Evolutionary conservation across 2,113 vertebrate species (phyloP).

Genomic region (Xyliphius kryptos): DNA sequence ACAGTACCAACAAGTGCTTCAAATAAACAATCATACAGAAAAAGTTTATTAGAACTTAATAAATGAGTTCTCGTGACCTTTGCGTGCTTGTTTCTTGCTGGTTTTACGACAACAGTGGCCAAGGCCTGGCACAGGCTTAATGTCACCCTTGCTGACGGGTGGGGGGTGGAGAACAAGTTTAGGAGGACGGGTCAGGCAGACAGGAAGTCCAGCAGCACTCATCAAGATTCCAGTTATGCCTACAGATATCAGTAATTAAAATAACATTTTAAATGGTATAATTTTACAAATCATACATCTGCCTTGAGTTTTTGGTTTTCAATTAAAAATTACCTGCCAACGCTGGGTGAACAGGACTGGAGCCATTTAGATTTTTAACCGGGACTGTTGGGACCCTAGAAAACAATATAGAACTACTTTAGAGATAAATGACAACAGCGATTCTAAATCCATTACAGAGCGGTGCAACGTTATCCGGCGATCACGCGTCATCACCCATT

Average conservation of each 20-base stretch:
- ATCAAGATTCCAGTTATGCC: conserved; percentile 94
- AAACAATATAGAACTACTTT: conserved; percentile 20
- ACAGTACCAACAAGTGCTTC: no score
- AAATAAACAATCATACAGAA: no score
- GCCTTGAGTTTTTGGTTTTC: no score
- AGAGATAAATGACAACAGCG: neutral
- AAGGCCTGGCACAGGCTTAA: conserved; percentile 86
- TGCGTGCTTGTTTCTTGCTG: conserved; percentile 87
- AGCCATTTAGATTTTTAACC: conserved; percentile 89
- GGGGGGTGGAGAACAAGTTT: conserved; percentile 90
- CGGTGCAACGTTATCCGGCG: neutral
- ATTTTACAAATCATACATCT: no score
- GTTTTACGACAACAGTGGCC: conserved; percentile 90
- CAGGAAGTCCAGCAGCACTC: conserved; percentile 85
- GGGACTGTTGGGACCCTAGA: conserved; percentile 83
- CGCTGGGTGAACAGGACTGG: conserved; percentile 85
- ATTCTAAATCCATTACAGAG: conserved; percentile 6
- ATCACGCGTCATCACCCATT: conserved; percentile 12
- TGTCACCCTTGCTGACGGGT: conserved; percentile 89
- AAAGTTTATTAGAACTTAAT: no score
- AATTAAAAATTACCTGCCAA: conserved; percentile 82
- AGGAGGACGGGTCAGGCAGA: conserved; percentile 87
- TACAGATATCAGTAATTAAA: no score
- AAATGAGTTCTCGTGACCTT: conserved; percentile 66
- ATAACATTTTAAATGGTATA: no score